Evolutionary conservation across 2,797 vertebrate species (phyloP).

Genomic region (Crocidura indochinensis): DNA sequence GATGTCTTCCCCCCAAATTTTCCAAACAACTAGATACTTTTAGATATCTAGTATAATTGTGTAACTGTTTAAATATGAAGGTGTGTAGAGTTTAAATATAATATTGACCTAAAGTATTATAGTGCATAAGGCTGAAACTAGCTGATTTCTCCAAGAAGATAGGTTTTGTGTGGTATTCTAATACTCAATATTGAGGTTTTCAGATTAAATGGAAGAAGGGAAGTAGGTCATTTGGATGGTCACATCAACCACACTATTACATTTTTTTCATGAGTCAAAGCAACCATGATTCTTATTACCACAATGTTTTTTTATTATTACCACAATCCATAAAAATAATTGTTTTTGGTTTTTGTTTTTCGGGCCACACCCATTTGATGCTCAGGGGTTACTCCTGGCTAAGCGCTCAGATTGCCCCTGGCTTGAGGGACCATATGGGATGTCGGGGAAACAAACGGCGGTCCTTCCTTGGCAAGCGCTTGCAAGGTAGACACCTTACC

Average conservation of each 20-base stretch:
- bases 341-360: no score
- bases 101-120: constrained; percentile 23
- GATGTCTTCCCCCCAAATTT: background rate
- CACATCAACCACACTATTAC: background rate
- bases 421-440: no score
- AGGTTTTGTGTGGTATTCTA: background rate
- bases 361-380: no score
- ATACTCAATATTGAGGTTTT: background rate
- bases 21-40: background rate
- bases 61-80: background rate
- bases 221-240: background rate
- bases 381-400: no score
- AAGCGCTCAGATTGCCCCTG: no score
- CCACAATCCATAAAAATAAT: background rate
- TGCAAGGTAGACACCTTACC: no score
- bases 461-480: no score
- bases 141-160: constrained; percentile 28
- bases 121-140: background rate
- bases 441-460: no score
- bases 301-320: no score
- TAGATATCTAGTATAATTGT: background rate
- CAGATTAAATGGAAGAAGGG: background rate
- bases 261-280: background rate
- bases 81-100: background rate
- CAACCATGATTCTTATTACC: background rate